Base-by-base conservation (phyloP, 2,113 vertebrate genomes). In the Hystrix cristata region DNA sequence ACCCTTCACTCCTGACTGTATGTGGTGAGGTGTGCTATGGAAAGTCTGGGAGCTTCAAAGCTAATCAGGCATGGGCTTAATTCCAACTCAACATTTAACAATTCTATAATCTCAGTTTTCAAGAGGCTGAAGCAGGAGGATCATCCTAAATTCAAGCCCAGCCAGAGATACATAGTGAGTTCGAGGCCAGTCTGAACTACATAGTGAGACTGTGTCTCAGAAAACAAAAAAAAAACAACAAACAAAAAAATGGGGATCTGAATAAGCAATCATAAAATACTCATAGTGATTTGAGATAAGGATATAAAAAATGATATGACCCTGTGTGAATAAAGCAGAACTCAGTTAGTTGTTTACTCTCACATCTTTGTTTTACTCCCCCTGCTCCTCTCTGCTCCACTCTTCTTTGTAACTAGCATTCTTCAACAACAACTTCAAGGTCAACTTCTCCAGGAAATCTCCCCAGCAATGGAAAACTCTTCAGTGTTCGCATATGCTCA, bases 1-100 rank as follows among this genome's bases (percentile, higher is more conserved):
- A 78, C 19, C 31, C 34, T 71, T 43, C 29, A 55, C 1, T 2
- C 10, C 46, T 83, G 16, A 62, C 82, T 82, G 53, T 38, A 59
- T 5, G 2, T n/a, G 27, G 38, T 7, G 48, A 27, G 27, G 14
- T 79, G 18, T 43, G 43, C 55, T 90, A 90, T 3, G 5, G 14
- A 78, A 46, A 83, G 29, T 71, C 65, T 13, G 62, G 43, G 31
- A 25, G 27, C 51, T 88, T 94, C 55, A 82, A 60, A 79, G 81
- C 86, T 78, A 81, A 90, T 64, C 74, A 90, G 46, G 16, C 34
- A 12, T 60, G 15, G 55, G 14, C 34, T 79, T 18, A 79, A 91
- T 74, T 94, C 57, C 43, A 96, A 53, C 29, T 88, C 48, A 69
- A 43, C 29, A 57, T 92, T 81, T 76, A 76, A 14, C 27, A 86